Percentiles rank a stretch among this genome's conserved stretches.
phyloP scores from a whole-genome alignment of 2,797 vertebrate genomes.

The Clarias pachynema region DNA sequence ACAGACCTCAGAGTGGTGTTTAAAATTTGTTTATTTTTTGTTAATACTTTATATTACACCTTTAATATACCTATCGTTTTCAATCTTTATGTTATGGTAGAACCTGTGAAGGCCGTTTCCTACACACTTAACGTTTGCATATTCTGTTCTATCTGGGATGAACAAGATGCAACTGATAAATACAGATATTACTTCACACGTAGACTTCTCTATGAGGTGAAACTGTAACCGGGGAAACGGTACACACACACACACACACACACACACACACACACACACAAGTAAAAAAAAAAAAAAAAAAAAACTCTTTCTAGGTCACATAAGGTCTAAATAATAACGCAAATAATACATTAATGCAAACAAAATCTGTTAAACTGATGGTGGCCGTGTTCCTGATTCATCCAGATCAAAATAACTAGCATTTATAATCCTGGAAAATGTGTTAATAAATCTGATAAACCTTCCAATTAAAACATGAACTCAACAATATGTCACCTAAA shows the following conservation, averaged over 20 bases:
- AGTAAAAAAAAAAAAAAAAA: constrained; percentile 7
- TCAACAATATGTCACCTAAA: constrained; percentile 31
- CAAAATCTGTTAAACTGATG: neutral
- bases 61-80: constrained; percentile 60
- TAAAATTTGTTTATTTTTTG: constrained; percentile 52
- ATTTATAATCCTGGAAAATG: neutral
- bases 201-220: constrained; percentile 19
- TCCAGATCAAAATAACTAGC: constrained; percentile 12
- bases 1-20: neutral
- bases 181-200: constrained; percentile 36
- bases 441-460: neutral
- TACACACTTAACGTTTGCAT: constrained; percentile 89
- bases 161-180: constrained; percentile 56
- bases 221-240: constrained; percentile 3
- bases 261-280: constrained; percentile 35
- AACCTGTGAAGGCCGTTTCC: constrained; percentile 82
- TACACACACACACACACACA: constrained; percentile 2
- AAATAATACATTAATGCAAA: constrained; percentile 34
- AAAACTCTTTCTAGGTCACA: constrained; percentile 20
- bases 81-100: constrained; percentile 75
- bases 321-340: constrained; percentile 27
- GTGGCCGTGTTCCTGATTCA: neutral
- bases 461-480: neutral
- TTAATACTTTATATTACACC: constrained; percentile 79
- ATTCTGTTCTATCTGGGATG: constrained; percentile 72